These are phyloP conservation scores for Rotaria magnacalcarata DNA, from an alignment of 2,888 invertebrate species.

Conservation along the genomic window DNA sequence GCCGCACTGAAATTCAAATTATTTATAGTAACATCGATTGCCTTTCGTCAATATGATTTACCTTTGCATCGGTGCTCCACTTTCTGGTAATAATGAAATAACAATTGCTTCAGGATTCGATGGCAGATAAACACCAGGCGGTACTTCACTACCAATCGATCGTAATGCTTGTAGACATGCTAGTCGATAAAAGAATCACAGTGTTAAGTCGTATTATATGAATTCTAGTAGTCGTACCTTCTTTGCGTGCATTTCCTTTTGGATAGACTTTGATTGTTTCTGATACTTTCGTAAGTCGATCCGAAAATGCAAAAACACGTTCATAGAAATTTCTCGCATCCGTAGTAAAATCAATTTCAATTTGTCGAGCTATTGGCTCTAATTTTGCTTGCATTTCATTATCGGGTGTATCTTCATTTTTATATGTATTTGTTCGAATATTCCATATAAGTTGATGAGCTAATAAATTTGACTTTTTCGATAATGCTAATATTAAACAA, in stretches of 20 bases:
- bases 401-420: constrained; percentile 44
- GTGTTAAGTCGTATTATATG: too few species aligned
- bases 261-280: constrained; percentile 75
- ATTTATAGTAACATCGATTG: constrained; percentile 50
- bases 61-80: constrained; percentile 92
- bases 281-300: constrained; percentile 90
- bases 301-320: constrained; percentile 93
- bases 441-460: constrained; percentile 99
- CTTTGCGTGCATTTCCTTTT: constrained; percentile 77
- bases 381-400: constrained; percentile 69
- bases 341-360: constrained; percentile 79
- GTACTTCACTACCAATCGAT: constrained; percentile 66
- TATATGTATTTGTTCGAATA: constrained; percentile 92
- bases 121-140: constrained; percentile 71
- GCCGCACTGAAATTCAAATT: constrained; percentile 69
- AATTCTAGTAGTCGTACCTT: constrained; percentile 68
- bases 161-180: constrained; percentile 1
- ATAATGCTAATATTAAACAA: constrained; percentile 87
- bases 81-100: constrained; percentile 89
- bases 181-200: not conserved
- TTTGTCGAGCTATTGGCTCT: constrained; percentile 71
- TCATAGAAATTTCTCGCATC: constrained; percentile 92
- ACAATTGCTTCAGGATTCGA: constrained; percentile 99
- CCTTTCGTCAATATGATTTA: constrained; percentile 38
- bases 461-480: constrained; percentile 87